Evolutionary conservation across 1,140 invertebrate species (phyloP).

Genomic region (Sarcophaga peregrina): DNA sequence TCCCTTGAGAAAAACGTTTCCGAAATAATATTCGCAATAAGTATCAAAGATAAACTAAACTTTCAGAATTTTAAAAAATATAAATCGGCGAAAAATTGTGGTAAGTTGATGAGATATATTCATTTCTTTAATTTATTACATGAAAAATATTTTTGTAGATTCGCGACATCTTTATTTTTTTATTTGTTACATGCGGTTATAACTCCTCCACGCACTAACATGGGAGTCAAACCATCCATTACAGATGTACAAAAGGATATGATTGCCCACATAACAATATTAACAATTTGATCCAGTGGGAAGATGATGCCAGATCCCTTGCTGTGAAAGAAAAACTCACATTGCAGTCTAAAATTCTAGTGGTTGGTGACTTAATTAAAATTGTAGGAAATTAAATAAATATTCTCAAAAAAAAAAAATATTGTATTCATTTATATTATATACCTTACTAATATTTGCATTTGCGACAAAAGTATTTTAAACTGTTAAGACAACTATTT

Average conservation of each 20-base stretch:
- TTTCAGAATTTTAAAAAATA: neutral
- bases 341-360: conserved; percentile 8
- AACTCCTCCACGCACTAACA: conserved; percentile 20
- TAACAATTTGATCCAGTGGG: conserved; percentile 19
- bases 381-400: no score
- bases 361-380: conserved; percentile 31
- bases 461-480: no score
- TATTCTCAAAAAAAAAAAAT: no score
- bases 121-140: no score
- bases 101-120: no score
- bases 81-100: no score
- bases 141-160: no score
- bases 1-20: neutral
- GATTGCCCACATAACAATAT: conserved; percentile 7
- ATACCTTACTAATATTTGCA: no score
- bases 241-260: conserved; percentile 19
- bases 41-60: conserved; percentile 30
- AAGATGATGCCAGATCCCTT: no score
- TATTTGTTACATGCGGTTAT: conserved; percentile 27
- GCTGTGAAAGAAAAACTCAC: neutral
- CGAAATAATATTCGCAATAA: neutral
- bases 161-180: no score
- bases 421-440: no score
- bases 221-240: conserved; percentile 5
- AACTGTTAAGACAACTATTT: no score